phyloP scores from a whole-genome alignment of 2,797 vertebrate genomes.

The Stomatorhinus walkeri region DNA sequence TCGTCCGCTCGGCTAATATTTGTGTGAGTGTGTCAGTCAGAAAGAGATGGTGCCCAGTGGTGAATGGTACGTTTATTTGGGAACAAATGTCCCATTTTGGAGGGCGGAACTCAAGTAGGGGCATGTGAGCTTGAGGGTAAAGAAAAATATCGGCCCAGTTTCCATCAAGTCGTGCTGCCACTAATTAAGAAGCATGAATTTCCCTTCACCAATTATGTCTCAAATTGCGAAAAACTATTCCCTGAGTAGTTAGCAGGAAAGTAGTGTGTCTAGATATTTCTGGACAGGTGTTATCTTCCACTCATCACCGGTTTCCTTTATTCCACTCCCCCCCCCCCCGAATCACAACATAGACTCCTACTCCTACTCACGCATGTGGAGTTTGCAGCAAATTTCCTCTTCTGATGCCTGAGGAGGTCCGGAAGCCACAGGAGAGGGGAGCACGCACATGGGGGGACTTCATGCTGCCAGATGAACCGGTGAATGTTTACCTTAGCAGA shows the following conservation, averaged over 20 bases:
- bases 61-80: not conserved
- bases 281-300: not conserved
- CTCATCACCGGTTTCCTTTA: not conserved
- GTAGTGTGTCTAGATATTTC: not conserved
- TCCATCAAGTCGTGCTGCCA: not conserved
- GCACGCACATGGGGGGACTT: not conserved
- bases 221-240: not conserved
- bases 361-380: slow-evolving; percentile 39
- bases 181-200: not conserved
- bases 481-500: not conserved
- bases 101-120: not conserved
- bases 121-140: not conserved
- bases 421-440: not conserved
- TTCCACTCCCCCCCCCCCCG: not conserved
- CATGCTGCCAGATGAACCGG: not conserved
- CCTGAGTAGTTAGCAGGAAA: not conserved
- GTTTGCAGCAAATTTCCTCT: slow-evolving; percentile 46
- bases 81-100: not conserved
- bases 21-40: not conserved
- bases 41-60: not conserved
- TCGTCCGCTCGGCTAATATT: not conserved
- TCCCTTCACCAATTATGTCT: not conserved
- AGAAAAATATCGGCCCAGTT: not conserved
- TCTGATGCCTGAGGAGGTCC: slow-evolving; percentile 24
- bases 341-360: slow-evolving; percentile 25